Percentiles rank a stretch among this genome's conserved stretches.
phyloP scores from a whole-genome alignment of 1,140 invertebrate genomes.

The Drosophila leontia region DNA sequence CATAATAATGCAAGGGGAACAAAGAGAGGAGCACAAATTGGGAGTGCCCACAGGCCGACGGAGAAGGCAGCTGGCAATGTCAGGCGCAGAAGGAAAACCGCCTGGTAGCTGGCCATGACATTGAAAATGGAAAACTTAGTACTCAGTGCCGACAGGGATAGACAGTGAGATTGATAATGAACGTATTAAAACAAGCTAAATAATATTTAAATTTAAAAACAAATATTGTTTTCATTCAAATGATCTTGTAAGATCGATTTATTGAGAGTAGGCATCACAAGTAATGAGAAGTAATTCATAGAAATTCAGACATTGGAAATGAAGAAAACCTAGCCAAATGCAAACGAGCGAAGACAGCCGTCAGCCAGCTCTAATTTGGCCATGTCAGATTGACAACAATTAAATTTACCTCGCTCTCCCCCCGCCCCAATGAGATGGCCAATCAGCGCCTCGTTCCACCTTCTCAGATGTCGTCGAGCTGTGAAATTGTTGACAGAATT shows the following conservation, averaged over 20 bases:
- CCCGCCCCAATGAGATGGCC: slow-evolving; percentile 26
- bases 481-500: slow-evolving; percentile 79
- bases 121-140: slow-evolving; percentile 48
- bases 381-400: slow-evolving; percentile 70
- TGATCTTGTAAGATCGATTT: background rate
- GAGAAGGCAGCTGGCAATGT: slow-evolving; percentile 28
- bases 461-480: slow-evolving; percentile 50
- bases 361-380: slow-evolving; percentile 46
- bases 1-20: slow-evolving; percentile 37
- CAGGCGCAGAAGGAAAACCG: slow-evolving; percentile 28
- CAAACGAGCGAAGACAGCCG: slow-evolving; percentile 23
- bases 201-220: too few relatives aligned
- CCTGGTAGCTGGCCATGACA: slow-evolving; percentile 39
- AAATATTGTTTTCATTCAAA: too few relatives aligned
- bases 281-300: too few relatives aligned
- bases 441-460: slow-evolving; percentile 30
- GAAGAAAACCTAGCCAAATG: slow-evolving; percentile 25
- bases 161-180: slow-evolving; percentile 5
- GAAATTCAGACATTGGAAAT: slow-evolving; percentile 28
- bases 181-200: too few relatives aligned
- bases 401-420: slow-evolving; percentile 52
- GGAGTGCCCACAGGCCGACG: slow-evolving; percentile 26
- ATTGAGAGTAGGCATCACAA: background rate
- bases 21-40: slow-evolving; percentile 38
- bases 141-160: background rate